Percentiles rank a stretch among this genome's conserved stretches.
Evolutionary conservation across 2,797 vertebrate genomes (phyloP).

Genomic region (Oophaga sylvatica): DNA sequence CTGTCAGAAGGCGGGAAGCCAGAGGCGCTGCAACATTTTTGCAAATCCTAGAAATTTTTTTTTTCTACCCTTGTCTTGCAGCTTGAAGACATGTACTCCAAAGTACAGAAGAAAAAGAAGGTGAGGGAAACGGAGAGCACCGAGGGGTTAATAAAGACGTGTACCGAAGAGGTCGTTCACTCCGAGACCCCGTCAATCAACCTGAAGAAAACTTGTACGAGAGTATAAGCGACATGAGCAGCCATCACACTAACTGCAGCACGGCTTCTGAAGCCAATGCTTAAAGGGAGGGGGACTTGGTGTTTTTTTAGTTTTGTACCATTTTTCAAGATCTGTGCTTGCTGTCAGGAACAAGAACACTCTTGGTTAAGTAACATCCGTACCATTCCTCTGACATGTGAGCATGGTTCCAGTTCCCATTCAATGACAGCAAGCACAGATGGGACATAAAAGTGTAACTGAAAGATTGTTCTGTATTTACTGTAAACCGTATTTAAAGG

Average conservation of each 20-base stretch:
- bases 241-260: conserved; percentile 31
- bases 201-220: conserved; percentile 51
- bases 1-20: background rate
- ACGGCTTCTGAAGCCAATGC: background rate
- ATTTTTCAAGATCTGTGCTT: background rate
- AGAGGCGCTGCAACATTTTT: background rate
- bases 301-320: background rate
- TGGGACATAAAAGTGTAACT: background rate
- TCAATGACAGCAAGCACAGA: background rate
- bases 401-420: background rate
- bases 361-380: background rate
- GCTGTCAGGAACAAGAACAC: background rate
- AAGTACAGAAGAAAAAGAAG: conserved; percentile 55
- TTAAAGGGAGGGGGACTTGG: background rate
- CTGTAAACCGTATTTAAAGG: background rate
- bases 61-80: conserved; percentile 4
- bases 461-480: background rate
- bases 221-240: conserved; percentile 55
- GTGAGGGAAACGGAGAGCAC: background rate
- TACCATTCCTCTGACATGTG: no score
- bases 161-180: background rate
- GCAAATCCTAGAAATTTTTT: background rate
- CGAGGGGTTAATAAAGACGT: background rate
- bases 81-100: conserved; percentile 56
- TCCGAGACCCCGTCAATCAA: background rate